Evolutionary conservation across 1,140 invertebrate genomes (phyloP).

Genomic region (Brachionus calyciflorus): DNA sequence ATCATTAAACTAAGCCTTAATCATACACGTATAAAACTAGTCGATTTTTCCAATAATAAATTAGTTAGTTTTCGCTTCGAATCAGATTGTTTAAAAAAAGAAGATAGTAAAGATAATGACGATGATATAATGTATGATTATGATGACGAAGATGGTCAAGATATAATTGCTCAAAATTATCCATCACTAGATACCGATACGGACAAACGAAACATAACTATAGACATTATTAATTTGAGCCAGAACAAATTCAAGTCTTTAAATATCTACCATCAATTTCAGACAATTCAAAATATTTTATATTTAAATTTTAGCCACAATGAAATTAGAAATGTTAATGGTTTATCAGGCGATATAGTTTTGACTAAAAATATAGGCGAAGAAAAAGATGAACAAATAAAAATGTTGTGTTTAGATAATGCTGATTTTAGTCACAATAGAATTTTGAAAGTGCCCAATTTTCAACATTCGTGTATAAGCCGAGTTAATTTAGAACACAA

Average conservation of each 20-base stretch:
- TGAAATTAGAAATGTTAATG: background rate
- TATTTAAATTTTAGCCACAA: slow-evolving; percentile 22
- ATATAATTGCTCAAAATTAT: background rate
- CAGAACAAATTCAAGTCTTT: slow-evolving; percentile 7
- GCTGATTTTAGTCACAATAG: background rate
- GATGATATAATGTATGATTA: background rate
- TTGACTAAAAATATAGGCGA: background rate
- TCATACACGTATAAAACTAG: background rate
- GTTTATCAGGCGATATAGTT: slow-evolving; percentile 2
- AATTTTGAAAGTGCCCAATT: background rate
- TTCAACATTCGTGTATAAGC: slow-evolving; percentile 6
- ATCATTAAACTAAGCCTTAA: background rate
- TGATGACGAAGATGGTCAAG: background rate
- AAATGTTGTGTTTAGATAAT: slow-evolving; percentile 16
- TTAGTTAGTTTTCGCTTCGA: slow-evolving; percentile 18
- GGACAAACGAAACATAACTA: background rate
- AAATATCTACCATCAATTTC: slow-evolving; percentile 17
- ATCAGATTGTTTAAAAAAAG: background rate
- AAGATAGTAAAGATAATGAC: background rate
- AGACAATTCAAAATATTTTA: slow-evolving; percentile 6
- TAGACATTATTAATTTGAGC: background rate
- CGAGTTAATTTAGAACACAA: background rate
- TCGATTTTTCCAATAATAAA: slow-evolving; percentile 28
- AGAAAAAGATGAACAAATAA: background rate
- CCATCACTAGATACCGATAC: background rate